phyloP scores from a whole-genome alignment of 2,888 invertebrate species.

The Polymixis lichenea region DNA sequence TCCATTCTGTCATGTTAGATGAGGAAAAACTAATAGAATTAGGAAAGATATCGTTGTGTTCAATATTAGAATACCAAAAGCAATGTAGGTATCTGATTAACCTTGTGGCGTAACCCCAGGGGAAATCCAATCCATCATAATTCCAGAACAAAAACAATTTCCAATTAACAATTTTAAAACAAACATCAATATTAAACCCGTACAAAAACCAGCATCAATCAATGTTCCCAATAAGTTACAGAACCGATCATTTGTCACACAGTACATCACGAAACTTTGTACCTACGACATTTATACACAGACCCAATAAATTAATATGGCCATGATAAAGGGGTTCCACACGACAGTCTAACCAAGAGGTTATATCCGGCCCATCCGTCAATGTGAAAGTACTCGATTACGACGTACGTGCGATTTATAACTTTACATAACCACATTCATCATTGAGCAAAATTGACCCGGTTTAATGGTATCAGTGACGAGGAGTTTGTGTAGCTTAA shows the following conservation, averaged over 20 bases:
- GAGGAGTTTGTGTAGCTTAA: slow-evolving; percentile 8
- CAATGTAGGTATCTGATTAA: not conserved
- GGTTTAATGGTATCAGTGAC: slow-evolving; percentile 53
- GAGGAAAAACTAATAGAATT: not conserved
- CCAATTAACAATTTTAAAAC: slow-evolving; percentile 48
- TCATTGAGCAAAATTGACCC: slow-evolving; percentile 69
- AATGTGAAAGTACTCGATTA: slow-evolving; percentile 74
- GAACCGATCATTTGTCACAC: slow-evolving; percentile 56
- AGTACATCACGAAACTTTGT: slow-evolving; percentile 59
- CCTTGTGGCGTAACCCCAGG: not conserved
- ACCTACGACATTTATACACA: slow-evolving; percentile 55
- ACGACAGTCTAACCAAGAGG: slow-evolving; percentile 70
- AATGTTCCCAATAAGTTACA: slow-evolving; percentile 55
- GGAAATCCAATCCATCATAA: slow-evolving; percentile 24
- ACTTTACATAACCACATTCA: slow-evolving; percentile 70
- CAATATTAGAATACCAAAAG: not conserved
- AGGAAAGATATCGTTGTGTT: not conserved
- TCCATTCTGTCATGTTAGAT: not conserved
- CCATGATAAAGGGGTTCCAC: slow-evolving; percentile 65
- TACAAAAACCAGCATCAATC: slow-evolving; percentile 52
- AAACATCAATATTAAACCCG: slow-evolving; percentile 45
- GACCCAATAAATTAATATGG: slow-evolving; percentile 65
- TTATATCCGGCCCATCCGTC: slow-evolving; percentile 73
- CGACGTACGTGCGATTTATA: slow-evolving; percentile 70
- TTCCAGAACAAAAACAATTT: slow-evolving; percentile 9